Evolutionary conservation across 2,113 vertebrate genomes (phyloP).

Genomic region (Dicaeum eximium): DNA sequence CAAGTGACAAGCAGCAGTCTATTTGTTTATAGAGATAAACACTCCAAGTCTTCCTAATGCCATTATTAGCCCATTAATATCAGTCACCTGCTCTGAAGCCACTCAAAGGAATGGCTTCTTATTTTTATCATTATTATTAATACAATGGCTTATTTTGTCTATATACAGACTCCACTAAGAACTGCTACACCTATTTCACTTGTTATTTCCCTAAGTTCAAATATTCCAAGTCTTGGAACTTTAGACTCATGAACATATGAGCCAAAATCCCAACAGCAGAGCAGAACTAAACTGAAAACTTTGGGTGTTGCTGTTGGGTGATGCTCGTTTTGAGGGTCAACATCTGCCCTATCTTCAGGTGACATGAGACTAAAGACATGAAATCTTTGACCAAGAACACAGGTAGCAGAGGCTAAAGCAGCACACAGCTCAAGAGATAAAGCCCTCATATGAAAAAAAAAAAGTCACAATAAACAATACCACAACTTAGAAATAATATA

Average conservation of each 20-base stretch:
- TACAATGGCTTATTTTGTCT: background rate
- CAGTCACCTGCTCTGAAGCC: background rate
- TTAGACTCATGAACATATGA: accelerated
- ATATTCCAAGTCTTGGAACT: background rate
- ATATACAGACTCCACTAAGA: background rate
- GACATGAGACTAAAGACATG: background rate
- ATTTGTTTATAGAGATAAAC: background rate
- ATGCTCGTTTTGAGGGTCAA: background rate
- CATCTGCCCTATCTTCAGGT: background rate
- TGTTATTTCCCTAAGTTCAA: background rate
- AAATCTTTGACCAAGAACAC: background rate
- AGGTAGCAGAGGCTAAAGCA: background rate
- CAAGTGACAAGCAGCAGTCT: background rate
- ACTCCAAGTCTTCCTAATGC: background rate
- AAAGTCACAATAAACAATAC: background rate
- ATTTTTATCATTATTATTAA: background rate
- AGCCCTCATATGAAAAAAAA: background rate
- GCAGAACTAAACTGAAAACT: background rate
- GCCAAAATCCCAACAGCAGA: background rate
- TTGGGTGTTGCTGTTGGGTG: background rate
- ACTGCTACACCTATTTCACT: background rate
- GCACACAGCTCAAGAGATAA: background rate
- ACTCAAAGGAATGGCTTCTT: background rate
- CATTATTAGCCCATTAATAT: background rate
- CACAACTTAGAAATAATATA: background rate